phyloP scores from a whole-genome alignment of 2,113 vertebrate genomes.

The Tragulus kanchil region DNA sequence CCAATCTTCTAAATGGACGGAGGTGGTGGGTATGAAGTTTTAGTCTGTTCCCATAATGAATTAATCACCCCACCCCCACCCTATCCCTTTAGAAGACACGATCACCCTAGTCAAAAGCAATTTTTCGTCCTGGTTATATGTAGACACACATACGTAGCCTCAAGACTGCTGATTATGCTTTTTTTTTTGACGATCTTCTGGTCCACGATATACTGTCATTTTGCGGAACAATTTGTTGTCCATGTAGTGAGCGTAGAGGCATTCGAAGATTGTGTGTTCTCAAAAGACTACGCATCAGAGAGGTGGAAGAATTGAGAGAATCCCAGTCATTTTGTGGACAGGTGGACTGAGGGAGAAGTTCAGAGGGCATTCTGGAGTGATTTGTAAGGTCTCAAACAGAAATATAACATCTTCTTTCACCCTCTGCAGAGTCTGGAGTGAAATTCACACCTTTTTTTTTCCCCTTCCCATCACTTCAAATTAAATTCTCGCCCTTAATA shows the following conservation, averaged over 20 bases:
- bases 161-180: not conserved
- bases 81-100: not conserved
- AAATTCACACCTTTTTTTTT: slow-evolving; percentile 63
- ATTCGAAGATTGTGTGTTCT: not conserved
- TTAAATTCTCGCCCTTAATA: slow-evolving; percentile 69
- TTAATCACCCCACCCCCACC: not conserved
- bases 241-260: accelerated
- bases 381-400: not conserved
- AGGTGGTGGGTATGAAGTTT: not conserved
- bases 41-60: not conserved
- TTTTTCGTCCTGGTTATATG: not conserved
- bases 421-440: slow-evolving; percentile 56
- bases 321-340: not conserved
- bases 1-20: not conserved
- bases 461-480: slow-evolving; percentile 62
- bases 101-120: not conserved
- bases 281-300: not conserved
- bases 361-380: not conserved
- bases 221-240: not conserved
- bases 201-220: not conserved
- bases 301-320: not conserved
- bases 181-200: not conserved
- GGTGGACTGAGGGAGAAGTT: not conserved
- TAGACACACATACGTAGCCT: not conserved
- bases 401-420: slow-evolving; percentile 61